These are phyloP conservation scores for Hololepta plana DNA, from an alignment of 2,888 invertebrate genomes.

Conservation along the genomic window DNA sequence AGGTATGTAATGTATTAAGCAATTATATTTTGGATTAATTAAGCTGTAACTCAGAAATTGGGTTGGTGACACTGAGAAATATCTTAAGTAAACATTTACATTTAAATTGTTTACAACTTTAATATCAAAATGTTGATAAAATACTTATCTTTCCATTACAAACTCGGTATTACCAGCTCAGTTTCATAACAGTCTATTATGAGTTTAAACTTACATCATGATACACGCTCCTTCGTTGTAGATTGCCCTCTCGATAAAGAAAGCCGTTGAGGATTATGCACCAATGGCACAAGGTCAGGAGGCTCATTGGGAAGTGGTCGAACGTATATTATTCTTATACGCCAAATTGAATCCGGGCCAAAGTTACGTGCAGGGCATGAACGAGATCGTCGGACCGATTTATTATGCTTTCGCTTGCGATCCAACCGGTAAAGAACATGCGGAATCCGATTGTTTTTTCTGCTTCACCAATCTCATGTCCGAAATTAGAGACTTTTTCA, in stretches of 20 bases:
- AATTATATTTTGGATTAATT: too few species aligned
- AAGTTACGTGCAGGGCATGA: slow-evolving; percentile 96
- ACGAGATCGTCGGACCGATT: slow-evolving; percentile 96
- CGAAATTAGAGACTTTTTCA: slow-evolving; percentile 93
- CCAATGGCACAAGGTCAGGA: slow-evolving; percentile 81
- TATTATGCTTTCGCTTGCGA: slow-evolving; percentile 95
- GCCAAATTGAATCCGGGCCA: slow-evolving; percentile 97
- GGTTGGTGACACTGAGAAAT: too few species aligned
- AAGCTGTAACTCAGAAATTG: too few species aligned
- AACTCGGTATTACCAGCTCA: too few species aligned
- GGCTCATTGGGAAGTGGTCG: slow-evolving; percentile 97
- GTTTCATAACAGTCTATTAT: slow-evolving; percentile 5
- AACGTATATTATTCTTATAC: slow-evolving; percentile 90
- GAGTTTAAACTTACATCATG: slow-evolving; percentile 4
- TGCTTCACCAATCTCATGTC: slow-evolving; percentile 97
- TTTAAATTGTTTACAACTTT: too few species aligned
- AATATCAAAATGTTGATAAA: too few species aligned
- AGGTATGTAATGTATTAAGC: slow-evolving; percentile 11
- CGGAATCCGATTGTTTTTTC: slow-evolving; percentile 95
- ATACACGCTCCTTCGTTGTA: slow-evolving; percentile 15
- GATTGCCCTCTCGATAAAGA: slow-evolving; percentile 55
- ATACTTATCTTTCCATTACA: neutral
- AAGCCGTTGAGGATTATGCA: slow-evolving; percentile 63
- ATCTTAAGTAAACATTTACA: too few species aligned
- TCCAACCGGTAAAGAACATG: slow-evolving; percentile 62